Evolutionary conservation across 1,140 invertebrate genomes (phyloP).

Genomic region (Euura lappo): DNA sequence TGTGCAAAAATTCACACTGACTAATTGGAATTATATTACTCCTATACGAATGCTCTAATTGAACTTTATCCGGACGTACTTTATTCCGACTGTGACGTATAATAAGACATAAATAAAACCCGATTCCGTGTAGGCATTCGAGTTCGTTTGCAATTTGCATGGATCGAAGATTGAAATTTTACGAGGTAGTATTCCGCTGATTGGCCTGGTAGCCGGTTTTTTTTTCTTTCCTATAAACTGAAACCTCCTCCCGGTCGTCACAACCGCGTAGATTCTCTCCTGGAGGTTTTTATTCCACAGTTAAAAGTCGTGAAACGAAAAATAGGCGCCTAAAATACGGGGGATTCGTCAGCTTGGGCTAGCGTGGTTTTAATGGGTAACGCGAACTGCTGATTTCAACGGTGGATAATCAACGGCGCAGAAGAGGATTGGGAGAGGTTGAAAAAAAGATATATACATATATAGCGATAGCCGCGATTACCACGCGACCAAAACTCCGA

Average conservation of each 20-base stretch:
- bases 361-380: slow-evolving; percentile 5
- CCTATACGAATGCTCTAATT: no score
- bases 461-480: neutral
- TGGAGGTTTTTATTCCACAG: neutral
- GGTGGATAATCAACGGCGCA: neutral
- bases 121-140: neutral
- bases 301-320: neutral
- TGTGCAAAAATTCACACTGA: no score
- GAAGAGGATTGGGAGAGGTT: neutral
- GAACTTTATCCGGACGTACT: no score
- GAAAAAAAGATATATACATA: neutral
- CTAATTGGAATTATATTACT: no score
- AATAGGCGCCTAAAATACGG: neutral
- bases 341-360: slow-evolving; percentile 2
- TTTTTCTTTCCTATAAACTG: neutral
- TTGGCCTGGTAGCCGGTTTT: neutral
- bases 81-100: no score
- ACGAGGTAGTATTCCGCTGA: neutral
- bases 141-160: neutral
- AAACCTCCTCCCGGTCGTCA: neutral
- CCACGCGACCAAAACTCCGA: no score
- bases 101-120: no score
- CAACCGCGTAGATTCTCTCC: neutral
- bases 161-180: slow-evolving; percentile 3
- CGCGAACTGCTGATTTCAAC: slow-evolving; percentile 4